Conservation (phyloP, 2,797 vertebrate species). For the Anabas testudineus region DNA sequence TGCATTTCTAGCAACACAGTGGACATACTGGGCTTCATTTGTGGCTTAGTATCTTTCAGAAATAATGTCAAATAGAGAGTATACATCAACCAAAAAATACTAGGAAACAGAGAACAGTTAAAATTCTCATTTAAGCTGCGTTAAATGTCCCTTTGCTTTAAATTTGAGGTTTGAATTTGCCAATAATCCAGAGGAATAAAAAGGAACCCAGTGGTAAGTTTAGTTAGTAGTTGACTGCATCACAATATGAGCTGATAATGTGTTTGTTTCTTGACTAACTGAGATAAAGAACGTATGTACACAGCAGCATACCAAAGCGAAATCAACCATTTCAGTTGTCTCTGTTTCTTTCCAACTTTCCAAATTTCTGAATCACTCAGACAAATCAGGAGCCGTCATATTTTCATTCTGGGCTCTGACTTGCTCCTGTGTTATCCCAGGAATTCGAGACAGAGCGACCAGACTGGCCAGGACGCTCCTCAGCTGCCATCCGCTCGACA, state of each 20-base stretch:
- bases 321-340: conserved; percentile 22
- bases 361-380: conserved; percentile 29
- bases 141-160: background rate
- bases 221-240: background rate
- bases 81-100: background rate
- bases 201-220: background rate
- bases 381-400: conserved; percentile 62
- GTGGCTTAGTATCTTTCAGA: background rate
- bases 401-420: conserved; percentile 39
- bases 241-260: conserved; percentile 1
- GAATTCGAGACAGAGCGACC: conserved; percentile 66
- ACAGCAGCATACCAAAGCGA: no score
- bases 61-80: background rate
- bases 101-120: background rate
- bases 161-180: background rate
- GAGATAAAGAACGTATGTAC: conserved; percentile 12
- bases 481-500: conserved; percentile 65
- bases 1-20: conserved; percentile 4
- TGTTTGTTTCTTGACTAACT: conserved; percentile 3
- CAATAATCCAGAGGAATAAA: background rate
- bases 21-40: background rate
- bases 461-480: conserved; percentile 47
- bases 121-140: background rate
- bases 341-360: conserved; percentile 36
- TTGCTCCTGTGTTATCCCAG: conserved; percentile 60